phyloP scores from a whole-genome alignment of 2,113 vertebrate species.

The Toxotes chatareus region DNA sequence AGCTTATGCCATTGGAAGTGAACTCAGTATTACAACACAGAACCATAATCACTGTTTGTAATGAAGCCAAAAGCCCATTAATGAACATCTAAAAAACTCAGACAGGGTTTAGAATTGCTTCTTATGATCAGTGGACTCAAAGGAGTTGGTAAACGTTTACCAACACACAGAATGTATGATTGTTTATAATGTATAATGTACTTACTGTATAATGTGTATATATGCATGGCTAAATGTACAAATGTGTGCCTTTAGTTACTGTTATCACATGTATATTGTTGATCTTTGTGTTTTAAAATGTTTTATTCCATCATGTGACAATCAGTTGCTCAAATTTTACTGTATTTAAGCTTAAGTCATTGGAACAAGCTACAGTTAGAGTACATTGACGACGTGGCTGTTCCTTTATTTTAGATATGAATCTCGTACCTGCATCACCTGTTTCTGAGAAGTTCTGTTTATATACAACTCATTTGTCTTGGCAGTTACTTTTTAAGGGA shows the following conservation, averaged over 20 bases:
- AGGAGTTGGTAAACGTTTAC: background rate
- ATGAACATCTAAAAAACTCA: background rate
- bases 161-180: conserved; percentile 23
- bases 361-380: background rate
- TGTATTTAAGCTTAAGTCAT: conserved; percentile 18
- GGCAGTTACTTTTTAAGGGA: background rate
- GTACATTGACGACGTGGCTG: background rate
- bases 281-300: conserved; percentile 26
- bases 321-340: conserved; percentile 11
- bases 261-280: background rate
- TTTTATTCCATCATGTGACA: conserved; percentile 44
- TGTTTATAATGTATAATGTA: conserved; percentile 49
- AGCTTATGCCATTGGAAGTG: background rate
- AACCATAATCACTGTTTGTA: background rate
- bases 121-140: conserved; percentile 21
- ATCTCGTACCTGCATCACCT: background rate
- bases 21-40: conserved; percentile 41
- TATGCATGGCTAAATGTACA: conserved; percentile 48
- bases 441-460: background rate
- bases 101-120: background rate
- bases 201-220: conserved; percentile 12
- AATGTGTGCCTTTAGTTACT: conserved; percentile 53
- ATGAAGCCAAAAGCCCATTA: background rate
- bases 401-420: background rate
- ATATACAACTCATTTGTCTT: background rate